Evolutionary conservation across 2,113 vertebrate species (phyloP), one percentile per base, ranked within the genome.

Genomic region (Clarias batrachus): DNA sequence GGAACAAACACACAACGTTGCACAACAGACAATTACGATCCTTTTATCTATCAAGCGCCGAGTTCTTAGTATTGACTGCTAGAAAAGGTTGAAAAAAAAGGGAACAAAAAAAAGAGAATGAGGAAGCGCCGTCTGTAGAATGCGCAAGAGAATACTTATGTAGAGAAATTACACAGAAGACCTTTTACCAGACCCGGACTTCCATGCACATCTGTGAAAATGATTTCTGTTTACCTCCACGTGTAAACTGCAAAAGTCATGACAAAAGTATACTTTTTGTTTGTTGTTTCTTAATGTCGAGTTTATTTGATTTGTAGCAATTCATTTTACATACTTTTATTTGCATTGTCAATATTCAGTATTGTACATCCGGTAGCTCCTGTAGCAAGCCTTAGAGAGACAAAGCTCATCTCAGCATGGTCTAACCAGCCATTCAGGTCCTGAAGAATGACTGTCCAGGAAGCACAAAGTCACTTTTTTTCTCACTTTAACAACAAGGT

Each of bases 141-240:
- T 19, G n/a, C 8, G 52, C 74, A 78, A 78, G 48, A 78, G 52
- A 78, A 52, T 78, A 5, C 25, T 54, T 56, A 57, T 27, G n/a
- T 78, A 78, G 13, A 56, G 74, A 78, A 78, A 78, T 78, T 27
- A 77, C 74, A 17, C 74, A 77, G 74, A 77, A 56, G 74, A 9
- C 54, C 54, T 79, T 79, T 79, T 79, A 57, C n/a, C 27, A 79
- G 56, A 59, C 3, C 1, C 7, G 6, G 27, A 79, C 4, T 77
- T 77, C 54, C 17, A 23, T 52, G 11, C 21, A 74, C 12, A 1
- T 16, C 6, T 27, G 74, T 17, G 6, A 27, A 17, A 56, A 7
- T 1, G n/a, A 23, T 57, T 56, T 57, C 11, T 27, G 9, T 78
- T 78, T 57, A 27, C 10, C 23, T 25, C 4, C 48, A 54, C 14